Base-by-base conservation (phyloP, 1,140 invertebrate species). In the Zaprionus taronus region DNA sequence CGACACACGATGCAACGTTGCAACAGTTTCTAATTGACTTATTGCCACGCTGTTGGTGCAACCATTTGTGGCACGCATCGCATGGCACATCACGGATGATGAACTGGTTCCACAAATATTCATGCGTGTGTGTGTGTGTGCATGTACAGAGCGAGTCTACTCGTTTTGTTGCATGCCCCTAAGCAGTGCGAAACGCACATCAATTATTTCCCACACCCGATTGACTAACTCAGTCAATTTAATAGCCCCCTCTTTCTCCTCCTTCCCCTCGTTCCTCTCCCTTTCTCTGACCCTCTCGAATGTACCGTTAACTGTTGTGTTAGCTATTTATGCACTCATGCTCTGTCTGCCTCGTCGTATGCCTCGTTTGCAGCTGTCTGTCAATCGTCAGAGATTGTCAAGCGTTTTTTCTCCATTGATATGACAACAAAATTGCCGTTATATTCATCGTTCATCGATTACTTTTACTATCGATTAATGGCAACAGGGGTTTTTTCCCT, bases 1-100 rank as follows among this genome's bases (percentile, higher is more conserved):
- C 55, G 26, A 47, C 64, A 44, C 36, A 57, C 53, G 26, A 24
- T 60, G 64, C 64, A 7, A 51, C n/a, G 24, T 28, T 70, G 66
- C 67, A 58, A 53, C 44, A 61, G 64, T 76, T 76, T 76, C 73
- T 72, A 72, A 76, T 65, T 76, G 73, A 76, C 61, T 58, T 26
- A 70, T 60, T 72, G 68, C 38, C 72, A 75, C 44, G 55, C 68
- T 62, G 57, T 61, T 73, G 72, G 34, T 55, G 47, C 56, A 44
- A 55, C 61, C 67, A 75, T 75, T 74, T 75, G 72, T 64, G 67
- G 58, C 67, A 62, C 49, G 58, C 66, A 75, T 31, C 72, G 34
- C 47, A 31, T 22, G 14, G 51, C 36, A 68, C 47, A 38, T 41
- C 38, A 51, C 47, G 47, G 47, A 51, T 22, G 58, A 47, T 57